Evolutionary conservation across 1,140 invertebrate species (phyloP).

Genomic region (Sycophaga agraensis): DNA sequence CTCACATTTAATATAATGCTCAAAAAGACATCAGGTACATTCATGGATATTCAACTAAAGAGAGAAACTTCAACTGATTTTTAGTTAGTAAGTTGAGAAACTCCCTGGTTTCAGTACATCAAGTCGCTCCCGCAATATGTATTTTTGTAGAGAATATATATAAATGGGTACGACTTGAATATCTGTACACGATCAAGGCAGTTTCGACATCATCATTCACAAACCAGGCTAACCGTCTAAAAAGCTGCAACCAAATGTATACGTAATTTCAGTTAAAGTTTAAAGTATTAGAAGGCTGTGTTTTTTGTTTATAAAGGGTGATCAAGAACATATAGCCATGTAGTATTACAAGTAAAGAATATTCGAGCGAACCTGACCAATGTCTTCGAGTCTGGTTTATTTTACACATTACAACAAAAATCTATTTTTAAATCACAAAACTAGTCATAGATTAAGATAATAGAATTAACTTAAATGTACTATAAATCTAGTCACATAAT

Average conservation of each 20-base stretch:
- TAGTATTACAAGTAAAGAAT: no score
- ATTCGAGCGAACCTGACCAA: conserved; percentile 20
- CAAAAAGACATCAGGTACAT: background rate
- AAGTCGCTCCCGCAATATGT: no score
- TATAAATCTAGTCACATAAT: conserved; percentile 2
- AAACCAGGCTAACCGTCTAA: conserved; percentile 23
- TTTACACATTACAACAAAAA: background rate
- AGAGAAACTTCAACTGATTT: conserved; percentile 25
- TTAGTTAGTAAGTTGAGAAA: conserved; percentile 15
- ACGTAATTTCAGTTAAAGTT: background rate
- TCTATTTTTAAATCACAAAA: no score
- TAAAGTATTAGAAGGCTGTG: conserved; percentile 23
- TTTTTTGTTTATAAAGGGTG: background rate
- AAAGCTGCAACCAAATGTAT: background rate
- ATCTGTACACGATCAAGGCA: no score
- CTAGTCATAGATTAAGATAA: no score
- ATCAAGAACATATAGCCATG: background rate
- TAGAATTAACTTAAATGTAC: no score
- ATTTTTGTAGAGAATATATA: no score
- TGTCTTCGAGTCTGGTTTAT: background rate
- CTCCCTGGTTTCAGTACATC: no score
- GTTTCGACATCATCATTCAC: background rate
- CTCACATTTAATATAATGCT: background rate
- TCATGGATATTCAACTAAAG: background rate
- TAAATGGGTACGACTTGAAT: no score